A percentile compares a stretch with the other conserved stretches of the same genome.
Evolutionary conservation across 2,797 vertebrate species (phyloP).

Genomic region (Enteromius unitaeniatus): DNA sequence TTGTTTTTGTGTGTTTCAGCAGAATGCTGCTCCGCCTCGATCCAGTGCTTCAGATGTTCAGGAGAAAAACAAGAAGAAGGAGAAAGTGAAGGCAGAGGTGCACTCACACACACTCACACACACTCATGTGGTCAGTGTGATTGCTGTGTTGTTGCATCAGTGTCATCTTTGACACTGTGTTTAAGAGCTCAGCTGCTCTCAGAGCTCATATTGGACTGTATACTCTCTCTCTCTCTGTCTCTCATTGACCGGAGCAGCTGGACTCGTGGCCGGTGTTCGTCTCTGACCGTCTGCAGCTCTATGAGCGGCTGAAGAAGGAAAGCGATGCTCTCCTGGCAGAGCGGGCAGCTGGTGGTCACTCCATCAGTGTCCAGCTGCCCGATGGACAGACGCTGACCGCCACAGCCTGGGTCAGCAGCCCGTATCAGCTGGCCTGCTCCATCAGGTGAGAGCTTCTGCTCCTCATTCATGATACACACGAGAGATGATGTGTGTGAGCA

Average conservation of each 20-base stretch:
- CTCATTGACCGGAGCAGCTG: constrained; percentile 48
- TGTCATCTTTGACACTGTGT: background rate
- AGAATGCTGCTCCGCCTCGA: constrained; percentile 52
- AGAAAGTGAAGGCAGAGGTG: constrained; percentile 65
- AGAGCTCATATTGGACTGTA: background rate
- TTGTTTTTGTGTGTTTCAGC: background rate
- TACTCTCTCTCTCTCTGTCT: background rate
- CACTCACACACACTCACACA: background rate
- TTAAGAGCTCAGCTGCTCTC: background rate
- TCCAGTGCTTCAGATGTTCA: constrained; percentile 52
- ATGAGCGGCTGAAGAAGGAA: constrained; percentile 85
- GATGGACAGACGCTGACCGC: constrained; percentile 78
- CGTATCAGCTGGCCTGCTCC: constrained; percentile 84
- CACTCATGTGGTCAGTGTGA: background rate
- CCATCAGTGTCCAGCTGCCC: constrained; percentile 80
- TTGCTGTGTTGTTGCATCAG: background rate
- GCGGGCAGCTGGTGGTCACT: constrained; percentile 71
- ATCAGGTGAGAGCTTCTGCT: constrained; percentile 80
- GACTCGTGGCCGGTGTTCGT: constrained; percentile 77
- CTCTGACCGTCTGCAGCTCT: constrained; percentile 84
- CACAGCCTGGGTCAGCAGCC: constrained; percentile 87
- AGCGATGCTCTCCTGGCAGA: constrained; percentile 79
- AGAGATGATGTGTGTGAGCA: background rate
- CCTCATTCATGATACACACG: background rate
- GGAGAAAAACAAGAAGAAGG: constrained; percentile 71